phyloP scores from a whole-genome alignment of 2,113 vertebrate genomes.

The Natator depressus region DNA sequence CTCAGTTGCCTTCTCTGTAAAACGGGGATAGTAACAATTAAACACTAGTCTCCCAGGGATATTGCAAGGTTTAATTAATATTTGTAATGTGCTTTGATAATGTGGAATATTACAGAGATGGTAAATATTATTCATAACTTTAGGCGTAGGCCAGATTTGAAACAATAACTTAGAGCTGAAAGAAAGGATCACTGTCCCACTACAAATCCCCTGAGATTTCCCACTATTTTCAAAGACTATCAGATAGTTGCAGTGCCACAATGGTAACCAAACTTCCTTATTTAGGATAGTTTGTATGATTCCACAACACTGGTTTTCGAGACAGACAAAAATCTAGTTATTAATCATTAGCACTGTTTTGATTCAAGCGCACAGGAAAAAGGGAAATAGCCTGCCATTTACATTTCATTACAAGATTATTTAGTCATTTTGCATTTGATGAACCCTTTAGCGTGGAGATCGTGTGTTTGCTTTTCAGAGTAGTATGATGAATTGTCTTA shows the following conservation, averaged over 20 bases:
- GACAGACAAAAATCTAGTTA: constrained; percentile 48
- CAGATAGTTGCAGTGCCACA: not conserved
- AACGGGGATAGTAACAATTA: not conserved
- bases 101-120: not conserved
- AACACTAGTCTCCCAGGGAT: not conserved
- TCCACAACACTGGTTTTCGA: constrained; percentile 14
- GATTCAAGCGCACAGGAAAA: constrained; percentile 30
- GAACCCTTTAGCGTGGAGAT: constrained; percentile 46
- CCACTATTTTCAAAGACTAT: not conserved
- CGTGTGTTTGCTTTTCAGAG: not conserved
- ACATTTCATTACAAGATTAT: constrained; percentile 64
- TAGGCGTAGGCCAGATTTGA: constrained; percentile 1
- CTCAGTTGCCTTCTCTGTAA: not conserved
- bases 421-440: constrained; percentile 54
- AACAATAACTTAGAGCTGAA: not conserved
- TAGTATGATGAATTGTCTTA: not conserved
- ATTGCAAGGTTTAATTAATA: not conserved
- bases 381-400: constrained; percentile 55
- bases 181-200: not conserved
- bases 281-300: constrained; percentile 12
- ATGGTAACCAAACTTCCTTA: not conserved
- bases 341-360: constrained; percentile 50
- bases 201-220: not conserved
- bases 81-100: not conserved
- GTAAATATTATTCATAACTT: not conserved